A percentile compares a stretch with the other conserved stretches of the same genome.
These are phyloP conservation scores for Origma solitaria DNA, from an alignment of 2,113 vertebrate species.

Conservation along the genomic window DNA sequence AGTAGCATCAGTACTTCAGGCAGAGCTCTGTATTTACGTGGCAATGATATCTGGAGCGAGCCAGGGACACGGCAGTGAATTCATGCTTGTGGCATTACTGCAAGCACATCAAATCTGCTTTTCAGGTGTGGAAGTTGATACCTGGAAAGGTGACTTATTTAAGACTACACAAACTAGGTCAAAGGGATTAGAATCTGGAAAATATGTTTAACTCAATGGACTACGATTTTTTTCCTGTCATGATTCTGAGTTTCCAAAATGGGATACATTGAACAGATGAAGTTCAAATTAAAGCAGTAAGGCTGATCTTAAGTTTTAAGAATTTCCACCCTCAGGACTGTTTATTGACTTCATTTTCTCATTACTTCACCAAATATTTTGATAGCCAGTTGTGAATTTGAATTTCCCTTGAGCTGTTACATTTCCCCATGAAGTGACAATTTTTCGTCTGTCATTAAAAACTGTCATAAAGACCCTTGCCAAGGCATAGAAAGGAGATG, in stretches of 20 bases:
- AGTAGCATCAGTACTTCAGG: background rate
- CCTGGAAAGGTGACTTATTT: background rate
- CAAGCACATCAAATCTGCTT: background rate
- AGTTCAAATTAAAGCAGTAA: background rate
- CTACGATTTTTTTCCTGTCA: background rate
- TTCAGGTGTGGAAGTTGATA: background rate
- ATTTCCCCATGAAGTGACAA: background rate
- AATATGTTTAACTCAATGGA: background rate
- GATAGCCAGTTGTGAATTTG: background rate
- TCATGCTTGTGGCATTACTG: background rate
- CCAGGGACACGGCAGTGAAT: background rate
- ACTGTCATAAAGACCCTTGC: background rate
- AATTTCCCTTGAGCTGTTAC: background rate
- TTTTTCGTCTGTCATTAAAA: background rate
- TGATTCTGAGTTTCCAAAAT: background rate
- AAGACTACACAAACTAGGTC: background rate
- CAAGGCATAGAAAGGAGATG: background rate
- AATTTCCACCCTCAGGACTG: background rate
- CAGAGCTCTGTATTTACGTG: background rate
- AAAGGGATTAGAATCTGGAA: background rate
- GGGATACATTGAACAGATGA: background rate
- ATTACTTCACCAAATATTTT: background rate
- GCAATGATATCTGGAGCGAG: background rate
- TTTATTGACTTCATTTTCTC: background rate
- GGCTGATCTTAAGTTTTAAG: background rate